Conservation (phyloP, 2,797 vertebrate genomes). For the Halcyon leucocephala region DNA sequence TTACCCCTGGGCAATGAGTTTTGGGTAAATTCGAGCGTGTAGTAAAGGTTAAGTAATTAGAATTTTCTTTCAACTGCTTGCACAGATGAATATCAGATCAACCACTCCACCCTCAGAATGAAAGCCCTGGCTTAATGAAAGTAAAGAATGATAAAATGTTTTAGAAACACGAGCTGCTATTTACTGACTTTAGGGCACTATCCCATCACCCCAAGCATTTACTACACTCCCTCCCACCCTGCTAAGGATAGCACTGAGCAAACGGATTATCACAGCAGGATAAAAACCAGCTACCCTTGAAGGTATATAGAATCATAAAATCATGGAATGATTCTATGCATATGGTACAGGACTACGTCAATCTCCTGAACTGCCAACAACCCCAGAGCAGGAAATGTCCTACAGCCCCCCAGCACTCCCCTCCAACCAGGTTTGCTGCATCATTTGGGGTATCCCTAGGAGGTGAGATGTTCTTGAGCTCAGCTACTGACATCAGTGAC, state of each 20-base stretch:
- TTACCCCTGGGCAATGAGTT: background rate
- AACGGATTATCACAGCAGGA: background rate
- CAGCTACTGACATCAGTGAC: accelerated
- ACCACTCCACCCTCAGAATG: background rate
- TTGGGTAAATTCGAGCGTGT: background rate
- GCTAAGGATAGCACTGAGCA: background rate
- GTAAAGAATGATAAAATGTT: background rate
- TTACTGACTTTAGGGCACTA: slow-evolving; percentile 33
- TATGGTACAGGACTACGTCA: accelerated
- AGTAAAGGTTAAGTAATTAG: slow-evolving; percentile 5
- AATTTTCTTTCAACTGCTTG: slow-evolving; percentile 26
- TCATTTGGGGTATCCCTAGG: background rate
- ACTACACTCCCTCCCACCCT: background rate
- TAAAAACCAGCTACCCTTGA: background rate
- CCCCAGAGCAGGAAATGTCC: accelerated
- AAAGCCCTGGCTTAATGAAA: background rate
- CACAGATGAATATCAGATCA: slow-evolving; percentile 15
- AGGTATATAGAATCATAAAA: background rate
- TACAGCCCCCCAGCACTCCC: background rate
- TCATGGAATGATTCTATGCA: background rate
- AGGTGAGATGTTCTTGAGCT: background rate
- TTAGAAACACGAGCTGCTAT: background rate
- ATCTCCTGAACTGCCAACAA: background rate
- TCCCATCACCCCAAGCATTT: background rate
- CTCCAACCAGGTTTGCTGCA: background rate